A percentile compares a stretch with the other conserved stretches of the same genome.
Conservation (phyloP, 2,113 vertebrate genomes). For the Xiphorhynchus elegans region DNA sequence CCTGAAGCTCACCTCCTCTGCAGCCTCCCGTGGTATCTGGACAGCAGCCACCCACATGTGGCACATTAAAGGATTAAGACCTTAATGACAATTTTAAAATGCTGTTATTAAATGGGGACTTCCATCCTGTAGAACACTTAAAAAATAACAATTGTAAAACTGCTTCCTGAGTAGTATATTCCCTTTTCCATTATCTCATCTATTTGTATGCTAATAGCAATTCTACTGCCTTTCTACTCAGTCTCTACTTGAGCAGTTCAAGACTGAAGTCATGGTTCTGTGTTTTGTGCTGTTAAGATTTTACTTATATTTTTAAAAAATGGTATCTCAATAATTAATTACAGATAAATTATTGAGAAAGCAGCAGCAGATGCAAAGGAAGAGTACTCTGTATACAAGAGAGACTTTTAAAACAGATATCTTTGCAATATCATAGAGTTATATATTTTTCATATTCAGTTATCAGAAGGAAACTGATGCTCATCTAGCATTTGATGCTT, state of each 20-base stretch:
- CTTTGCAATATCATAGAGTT: not conserved
- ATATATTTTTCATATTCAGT: not conserved
- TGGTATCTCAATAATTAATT: conserved; percentile 47
- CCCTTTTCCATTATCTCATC: conserved; percentile 43
- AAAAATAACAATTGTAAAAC: conserved; percentile 32
- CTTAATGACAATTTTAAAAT: conserved; percentile 18
- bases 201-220: conserved; percentile 45
- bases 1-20: not conserved
- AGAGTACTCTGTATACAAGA: not conserved
- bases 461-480: not conserved
- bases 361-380: not conserved
- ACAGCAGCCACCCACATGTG: not conserved
- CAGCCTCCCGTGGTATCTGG: not conserved
- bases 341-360: conserved; percentile 56
- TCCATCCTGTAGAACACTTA: conserved; percentile 12
- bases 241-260: conserved; percentile 8
- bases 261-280: not conserved
- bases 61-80: conserved; percentile 11
- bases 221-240: not conserved
- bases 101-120: conserved; percentile 4
- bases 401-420: not conserved
- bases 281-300: not conserved
- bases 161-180: conserved; percentile 25
- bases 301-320: not conserved
- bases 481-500: not conserved